Evolutionary conservation across 2,113 vertebrate species (phyloP), one percentile per base, ranked within the genome.

Genomic region (Leucosticte australis): DNA sequence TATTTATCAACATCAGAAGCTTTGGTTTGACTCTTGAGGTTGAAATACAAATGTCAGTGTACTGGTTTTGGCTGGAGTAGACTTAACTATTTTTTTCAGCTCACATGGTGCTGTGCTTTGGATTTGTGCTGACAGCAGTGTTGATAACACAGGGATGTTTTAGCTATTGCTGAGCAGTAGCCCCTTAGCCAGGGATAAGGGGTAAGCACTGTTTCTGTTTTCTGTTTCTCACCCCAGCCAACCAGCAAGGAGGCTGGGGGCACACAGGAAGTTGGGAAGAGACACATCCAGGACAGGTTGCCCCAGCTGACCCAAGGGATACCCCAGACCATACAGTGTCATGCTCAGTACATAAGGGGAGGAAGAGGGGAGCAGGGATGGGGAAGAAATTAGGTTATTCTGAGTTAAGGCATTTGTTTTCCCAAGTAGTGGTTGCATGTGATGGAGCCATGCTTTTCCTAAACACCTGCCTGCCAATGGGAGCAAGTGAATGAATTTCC

Each of bases 371-470:
- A 82, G 20, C 2, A 1, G n/a, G 28, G 16, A 30, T 17, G 9
- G 59, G 16, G 39, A 39, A 52, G n/a, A 26, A 23, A 31, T n/a
- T 1, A n/a, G 9, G 13, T 46, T 11, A 1, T 74, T 65, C 2
- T 1, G 16, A 64, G 33, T 42, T 6, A 56, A 35, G 35, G 11
- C 5, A 1, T 47, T 47, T 88, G 4, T 65, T 37, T 91, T 74
- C 22, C 13, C 6, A 42, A 31, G 9, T 44, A 42, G 60, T 2
- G 0, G 2, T 42, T 60, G 37, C 0, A 4, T 0, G 1, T 42
- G 9, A 42, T 5, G 13, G 11, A 73, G 13, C 23, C 16, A 5
- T 60, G 26, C 42, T 81, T 84, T 22, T 69, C 41, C 50, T 52
- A 41, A 59, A 19, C 28, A 39, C 9, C 49, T 46, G 28, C 31